Percentiles rank a stretch among this genome's conserved stretches.
phyloP scores from a whole-genome alignment of 2,113 vertebrate species.

The Atlantisia rogersi region DNA sequence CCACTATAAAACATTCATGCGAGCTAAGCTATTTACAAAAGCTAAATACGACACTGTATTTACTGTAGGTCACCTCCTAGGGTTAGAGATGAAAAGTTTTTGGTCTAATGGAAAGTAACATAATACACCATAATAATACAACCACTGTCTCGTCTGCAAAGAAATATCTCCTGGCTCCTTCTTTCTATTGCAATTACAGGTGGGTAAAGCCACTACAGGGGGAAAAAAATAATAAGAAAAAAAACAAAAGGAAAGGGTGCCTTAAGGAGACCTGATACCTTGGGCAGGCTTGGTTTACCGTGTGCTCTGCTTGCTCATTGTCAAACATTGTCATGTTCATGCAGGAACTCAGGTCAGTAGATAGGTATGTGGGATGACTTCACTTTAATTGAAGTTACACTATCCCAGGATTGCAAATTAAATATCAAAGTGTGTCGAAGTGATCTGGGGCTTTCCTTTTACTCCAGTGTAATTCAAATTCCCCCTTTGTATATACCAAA shows the following conservation, averaged over 20 bases:
- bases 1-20: constrained; percentile 84
- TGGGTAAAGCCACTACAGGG: constrained; percentile 22
- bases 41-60: constrained; percentile 84
- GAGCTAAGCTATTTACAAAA: constrained; percentile 81
- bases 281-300: not conserved
- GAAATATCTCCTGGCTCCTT: constrained; percentile 60
- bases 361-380: not conserved
- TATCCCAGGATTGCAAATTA: not conserved
- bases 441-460: not conserved
- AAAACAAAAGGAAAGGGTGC: not conserved
- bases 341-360: not conserved
- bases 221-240: not conserved
- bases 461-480: not conserved
- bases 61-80: constrained; percentile 81
- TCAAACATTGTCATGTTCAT: not conserved
- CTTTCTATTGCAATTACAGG: constrained; percentile 57
- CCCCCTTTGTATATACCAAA: not conserved
- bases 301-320: not conserved
- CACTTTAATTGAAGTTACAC: constrained; percentile 21
- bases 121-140: constrained; percentile 67
- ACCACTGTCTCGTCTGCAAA: constrained; percentile 68
- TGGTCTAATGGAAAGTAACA: constrained; percentile 78
- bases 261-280: not conserved
- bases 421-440: not conserved
- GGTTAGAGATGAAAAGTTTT: constrained; percentile 79